phyloP scores from a whole-genome alignment of 2,113 vertebrate genomes.

The Oryzias celebensis region DNA sequence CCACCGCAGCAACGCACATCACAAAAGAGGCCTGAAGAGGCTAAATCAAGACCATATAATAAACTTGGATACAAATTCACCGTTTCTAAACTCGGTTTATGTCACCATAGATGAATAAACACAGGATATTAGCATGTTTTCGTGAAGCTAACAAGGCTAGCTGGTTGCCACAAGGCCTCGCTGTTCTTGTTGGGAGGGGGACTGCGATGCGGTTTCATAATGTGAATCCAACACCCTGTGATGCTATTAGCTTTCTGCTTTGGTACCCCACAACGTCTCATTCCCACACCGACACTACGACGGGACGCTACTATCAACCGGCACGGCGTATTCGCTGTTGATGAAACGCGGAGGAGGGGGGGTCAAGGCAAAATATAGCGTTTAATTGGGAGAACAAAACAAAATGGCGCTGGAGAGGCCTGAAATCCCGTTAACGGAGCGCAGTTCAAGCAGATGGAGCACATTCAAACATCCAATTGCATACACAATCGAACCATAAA shows the following conservation, averaged over 20 bases:
- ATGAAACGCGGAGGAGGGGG: no score
- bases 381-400: constrained; percentile 75
- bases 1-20: constrained; percentile 34
- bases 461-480: not conserved
- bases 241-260: constrained; percentile 11
- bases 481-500: not conserved
- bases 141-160: constrained; percentile 20
- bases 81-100: not conserved
- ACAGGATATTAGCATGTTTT: no score
- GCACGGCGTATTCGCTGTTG: no score
- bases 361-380: constrained; percentile 29
- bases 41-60: constrained; percentile 7
- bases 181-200: constrained; percentile 61
- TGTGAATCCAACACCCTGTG: constrained; percentile 37
- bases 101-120: no score
- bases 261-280: not conserved
- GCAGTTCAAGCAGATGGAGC: not conserved
- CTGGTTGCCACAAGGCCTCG: constrained; percentile 53
- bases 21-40: constrained; percentile 26
- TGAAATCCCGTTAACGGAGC: constrained; percentile 33
- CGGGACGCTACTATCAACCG: not conserved
- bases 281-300: not conserved
- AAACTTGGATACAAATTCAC: not conserved
- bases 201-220: constrained; percentile 71
- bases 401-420: constrained; percentile 81